Conservation (phyloP, 2,888 invertebrate species). For the Pyralis farinalis region DNA sequence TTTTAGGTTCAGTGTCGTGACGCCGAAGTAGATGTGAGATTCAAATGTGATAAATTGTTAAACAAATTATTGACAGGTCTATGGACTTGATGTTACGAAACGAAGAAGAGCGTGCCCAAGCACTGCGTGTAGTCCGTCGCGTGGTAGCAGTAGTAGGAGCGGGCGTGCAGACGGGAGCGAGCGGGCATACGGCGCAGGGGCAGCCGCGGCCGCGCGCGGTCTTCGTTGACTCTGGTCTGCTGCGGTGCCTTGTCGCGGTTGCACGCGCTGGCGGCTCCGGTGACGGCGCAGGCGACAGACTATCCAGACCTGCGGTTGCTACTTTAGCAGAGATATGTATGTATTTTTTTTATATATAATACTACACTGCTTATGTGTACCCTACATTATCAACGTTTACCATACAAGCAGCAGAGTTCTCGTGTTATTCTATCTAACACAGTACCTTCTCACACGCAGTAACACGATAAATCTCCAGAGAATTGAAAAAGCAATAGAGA, state of each 20-base stretch:
- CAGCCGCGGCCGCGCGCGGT: slow-evolving; percentile 70
- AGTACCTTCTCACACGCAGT: too few species aligned
- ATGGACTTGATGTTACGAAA: slow-evolving; percentile 94
- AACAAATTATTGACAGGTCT: slow-evolving; percentile 77
- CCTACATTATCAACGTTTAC: too few species aligned
- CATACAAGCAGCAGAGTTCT: too few species aligned
- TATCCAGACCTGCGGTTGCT: slow-evolving; percentile 92
- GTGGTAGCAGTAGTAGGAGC: slow-evolving; percentile 64
- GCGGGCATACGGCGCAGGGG: slow-evolving; percentile 41
- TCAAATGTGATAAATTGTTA: too few species aligned
- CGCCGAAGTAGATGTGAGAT: too few species aligned
- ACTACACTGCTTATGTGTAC: too few species aligned
- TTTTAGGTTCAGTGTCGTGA: too few species aligned
- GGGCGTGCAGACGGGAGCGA: slow-evolving; percentile 84
- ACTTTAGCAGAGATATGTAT: slow-evolving; percentile 93
- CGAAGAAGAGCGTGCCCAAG: slow-evolving; percentile 96
- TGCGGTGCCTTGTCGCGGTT: slow-evolving; percentile 90
- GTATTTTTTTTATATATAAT: too few species aligned
- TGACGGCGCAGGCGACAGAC: slow-evolving; percentile 86
- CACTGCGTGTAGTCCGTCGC: slow-evolving; percentile 89
- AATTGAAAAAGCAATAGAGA: too few species aligned
- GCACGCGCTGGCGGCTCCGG: slow-evolving; percentile 88
- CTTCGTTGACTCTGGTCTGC: slow-evolving; percentile 88
- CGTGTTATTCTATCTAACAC: too few species aligned
- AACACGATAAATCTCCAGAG: too few species aligned